A percentile compares a stretch with the other conserved stretches of the same genome.
Evolutionary conservation across 2,888 invertebrate genomes (phyloP).

Genomic region (Hyalella azteca): DNA sequence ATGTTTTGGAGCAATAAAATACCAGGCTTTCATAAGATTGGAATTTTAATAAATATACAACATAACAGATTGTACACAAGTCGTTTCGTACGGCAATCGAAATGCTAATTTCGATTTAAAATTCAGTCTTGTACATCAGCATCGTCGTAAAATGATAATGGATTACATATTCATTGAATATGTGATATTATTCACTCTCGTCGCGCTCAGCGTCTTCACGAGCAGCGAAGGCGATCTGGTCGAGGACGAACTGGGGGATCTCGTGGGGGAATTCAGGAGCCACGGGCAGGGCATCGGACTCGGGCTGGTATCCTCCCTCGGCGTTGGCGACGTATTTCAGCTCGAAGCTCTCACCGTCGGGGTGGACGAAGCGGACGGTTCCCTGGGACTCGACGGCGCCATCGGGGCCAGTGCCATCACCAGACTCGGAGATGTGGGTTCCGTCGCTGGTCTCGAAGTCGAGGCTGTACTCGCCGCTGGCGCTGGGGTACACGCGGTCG

Average conservation of each 20-base stretch:
- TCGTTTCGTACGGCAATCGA: neutral
- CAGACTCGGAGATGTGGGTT: constrained; percentile 37
- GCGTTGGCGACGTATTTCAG: constrained; percentile 44
- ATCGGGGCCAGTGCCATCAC: constrained; percentile 20
- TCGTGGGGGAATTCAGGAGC: constrained; percentile 35
- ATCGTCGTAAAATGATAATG: too few species aligned
- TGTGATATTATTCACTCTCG: neutral
- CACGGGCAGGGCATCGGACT: constrained; percentile 33
- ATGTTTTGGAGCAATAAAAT: neutral
- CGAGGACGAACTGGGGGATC: constrained; percentile 40
- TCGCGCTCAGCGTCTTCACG: neutral
- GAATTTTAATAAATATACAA: constrained; percentile 10
- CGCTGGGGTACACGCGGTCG: constrained; percentile 40
- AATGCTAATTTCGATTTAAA: too few species aligned
- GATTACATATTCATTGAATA: too few species aligned
- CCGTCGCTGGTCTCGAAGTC: constrained; percentile 45
- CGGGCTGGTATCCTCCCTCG: constrained; percentile 37
- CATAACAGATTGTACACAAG: neutral
- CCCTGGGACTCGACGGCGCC: constrained; percentile 46
- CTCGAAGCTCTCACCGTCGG: constrained; percentile 28
- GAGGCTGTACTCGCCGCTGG: constrained; percentile 47
- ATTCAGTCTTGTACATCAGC: too few species aligned
- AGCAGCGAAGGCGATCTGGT: constrained; percentile 9
- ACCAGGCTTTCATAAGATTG: neutral
- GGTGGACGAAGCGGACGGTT: constrained; percentile 15